These are phyloP conservation scores for Abramis brama DNA, from an alignment of 2,113 vertebrate genomes.

Conservation along the genomic window DNA sequence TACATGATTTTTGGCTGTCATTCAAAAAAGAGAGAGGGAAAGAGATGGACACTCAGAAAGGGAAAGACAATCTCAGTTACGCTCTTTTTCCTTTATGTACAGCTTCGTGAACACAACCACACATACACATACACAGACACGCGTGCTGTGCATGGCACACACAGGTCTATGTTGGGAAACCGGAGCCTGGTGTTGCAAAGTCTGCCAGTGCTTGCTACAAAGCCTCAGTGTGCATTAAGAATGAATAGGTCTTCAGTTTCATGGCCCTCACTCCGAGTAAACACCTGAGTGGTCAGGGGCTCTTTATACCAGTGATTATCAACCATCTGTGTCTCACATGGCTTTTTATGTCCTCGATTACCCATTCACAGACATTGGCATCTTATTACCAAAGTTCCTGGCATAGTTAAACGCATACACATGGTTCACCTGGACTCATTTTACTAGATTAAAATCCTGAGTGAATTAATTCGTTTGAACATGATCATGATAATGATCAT, in stretches of 20 bases:
- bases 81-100: slow-evolving; percentile 39
- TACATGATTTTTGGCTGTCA: background rate
- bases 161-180: slow-evolving; percentile 40
- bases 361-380: slow-evolving; percentile 40
- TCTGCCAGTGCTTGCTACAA: slow-evolving; percentile 29
- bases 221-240: slow-evolving; percentile 52
- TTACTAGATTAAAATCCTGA: slow-evolving; percentile 7
- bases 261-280: slow-evolving; percentile 51
- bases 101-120: slow-evolving; percentile 4
- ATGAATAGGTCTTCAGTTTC: slow-evolving; percentile 59
- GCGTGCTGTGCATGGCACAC: slow-evolving; percentile 35
- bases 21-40: slow-evolving; percentile 19
- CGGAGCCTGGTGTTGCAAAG: slow-evolving; percentile 31
- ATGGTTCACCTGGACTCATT: background rate
- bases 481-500: background rate
- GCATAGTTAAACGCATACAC: slow-evolving; percentile 23
- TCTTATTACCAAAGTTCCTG: slow-evolving; percentile 50
- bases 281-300: slow-evolving; percentile 44
- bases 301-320: slow-evolving; percentile 49
- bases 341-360: slow-evolving; percentile 55
- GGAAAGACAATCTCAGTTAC: slow-evolving; percentile 26
- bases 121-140: slow-evolving; percentile 36
- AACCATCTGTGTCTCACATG: slow-evolving; percentile 48
- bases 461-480: background rate
- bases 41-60: background rate